Evolutionary conservation across 2,888 invertebrate species (phyloP), one percentile per base, ranked within the genome.

Genomic region (Allophyes oxyacanthae): DNA sequence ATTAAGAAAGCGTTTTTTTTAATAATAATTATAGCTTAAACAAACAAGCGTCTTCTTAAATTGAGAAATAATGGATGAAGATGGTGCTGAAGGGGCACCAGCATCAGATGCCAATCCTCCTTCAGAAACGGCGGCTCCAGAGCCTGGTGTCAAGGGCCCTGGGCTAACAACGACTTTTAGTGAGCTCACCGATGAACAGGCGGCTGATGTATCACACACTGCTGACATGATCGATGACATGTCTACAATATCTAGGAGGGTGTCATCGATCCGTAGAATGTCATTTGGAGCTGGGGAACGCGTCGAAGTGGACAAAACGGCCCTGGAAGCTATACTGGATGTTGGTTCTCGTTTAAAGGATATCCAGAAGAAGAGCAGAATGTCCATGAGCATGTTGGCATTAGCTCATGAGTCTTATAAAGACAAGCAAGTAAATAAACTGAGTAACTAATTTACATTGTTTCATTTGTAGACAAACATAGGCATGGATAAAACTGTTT

Each of bases 341-440:
- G 88, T 91, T 69, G 83, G 89, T 64, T 78, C 86, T 25, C 85
- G 89, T 41, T 63, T 91, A 33, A 81, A 88, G 58, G 86, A 86
- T 32, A 88, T 91, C 53, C 90, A 91, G 64, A 88, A 81, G 73
- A 92, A 84, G 63, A 91, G 88, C 65, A 88, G 77, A 82, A 61
- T 87, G 0, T 90, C 90, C 9, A 87, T 87, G 87, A 90, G 90
- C 74, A 88, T 88, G 14, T 76, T 91, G 63, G 88, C 81, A 10
- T 44, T 44, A 64, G 91, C 78, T 38, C 92, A 92, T 62, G 94
- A 94, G 70, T 86, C 91, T 56, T 94, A 94, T 78, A 94, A 91
- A 87, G 94, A 94, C 64, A 94, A 93, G 84, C 94, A 94, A 89
- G 94, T 93, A 87, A 89, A 87, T 86, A 84, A 85, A 73, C 71